Base-by-base conservation (phyloP, 2,888 invertebrate genomes). In the Hedychridium roseum region DNA sequence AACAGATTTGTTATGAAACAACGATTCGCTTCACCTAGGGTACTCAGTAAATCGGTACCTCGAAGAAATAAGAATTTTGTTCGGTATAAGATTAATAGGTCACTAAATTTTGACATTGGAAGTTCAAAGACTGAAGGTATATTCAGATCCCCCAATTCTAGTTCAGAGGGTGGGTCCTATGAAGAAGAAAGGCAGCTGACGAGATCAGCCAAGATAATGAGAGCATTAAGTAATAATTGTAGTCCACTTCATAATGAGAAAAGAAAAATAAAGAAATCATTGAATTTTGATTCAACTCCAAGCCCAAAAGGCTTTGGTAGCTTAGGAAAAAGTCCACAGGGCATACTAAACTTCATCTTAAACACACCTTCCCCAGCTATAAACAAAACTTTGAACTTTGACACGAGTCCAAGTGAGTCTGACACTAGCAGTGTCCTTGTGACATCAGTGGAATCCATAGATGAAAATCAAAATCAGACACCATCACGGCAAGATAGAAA, bases 381-480 rank as follows among this genome's bases (percentile, higher is more conserved):
- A 14, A 62, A 50, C 23, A 70, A 68, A 43, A 58, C 59, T 2
- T 42, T 66, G 2, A 62, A 64, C 20, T 60, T 60, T 11, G 60
- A 67, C n/a, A 54, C 65, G 3, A 69, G 64, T 46, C 59, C 62
- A 0, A 58, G 34, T 7, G 65, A 68, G n/a, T 69, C 73, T 5
- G 49, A 43, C 14, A 54, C 65, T 3, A 63, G 54, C 31, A 64
- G 60, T 38, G 39, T 51, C 5, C 45, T 61, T 6, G 52, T 66
- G 12, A 62, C 67, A 3, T 70, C 73, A 1, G 40, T 50, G 1
- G 73, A 71, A 31, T 74, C 73, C 0, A 75, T 69, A 0, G 75
- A 76, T 20, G 75, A 75, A 35, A 75, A 76, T 57, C 74, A 75
- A 39, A 76, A 76, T 55, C 64, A 68, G 52, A 75, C 75, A 2